A percentile compares a stretch with the other conserved stretches of the same genome.
Evolutionary conservation across 1,140 invertebrate species (phyloP).

Genomic region (Lordiphosa clarofinis): DNA sequence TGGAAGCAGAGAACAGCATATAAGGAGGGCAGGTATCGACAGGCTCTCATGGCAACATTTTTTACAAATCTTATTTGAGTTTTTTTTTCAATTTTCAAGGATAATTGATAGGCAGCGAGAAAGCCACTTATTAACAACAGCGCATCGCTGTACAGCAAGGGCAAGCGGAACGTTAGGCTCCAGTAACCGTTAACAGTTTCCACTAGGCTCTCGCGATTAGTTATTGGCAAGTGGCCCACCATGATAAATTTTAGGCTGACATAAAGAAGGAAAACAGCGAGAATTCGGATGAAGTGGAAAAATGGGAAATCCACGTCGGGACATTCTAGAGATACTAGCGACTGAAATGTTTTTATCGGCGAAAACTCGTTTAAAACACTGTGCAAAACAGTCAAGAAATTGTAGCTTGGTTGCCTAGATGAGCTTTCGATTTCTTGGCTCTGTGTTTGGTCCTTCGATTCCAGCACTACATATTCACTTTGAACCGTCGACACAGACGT

Average conservation of each 20-base stretch:
- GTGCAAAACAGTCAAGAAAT: constrained; percentile 4
- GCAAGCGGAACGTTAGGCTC: constrained; percentile 82
- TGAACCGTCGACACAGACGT: neutral
- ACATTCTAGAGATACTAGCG: constrained; percentile 26
- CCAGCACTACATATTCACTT: neutral
- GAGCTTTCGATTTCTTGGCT: neutral
- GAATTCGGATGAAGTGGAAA: constrained; percentile 83
- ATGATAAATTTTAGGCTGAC: constrained; percentile 84
- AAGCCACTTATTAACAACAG: constrained; percentile 85
- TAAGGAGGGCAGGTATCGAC: constrained; percentile 85
- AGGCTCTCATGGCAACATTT: constrained; percentile 82
- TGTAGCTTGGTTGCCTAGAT: neutral
- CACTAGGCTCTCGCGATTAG: constrained; percentile 83
- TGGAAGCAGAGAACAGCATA: constrained; percentile 85
- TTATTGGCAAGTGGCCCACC: constrained; percentile 82
- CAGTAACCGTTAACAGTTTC: constrained; percentile 83
- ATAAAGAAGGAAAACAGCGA: constrained; percentile 83
- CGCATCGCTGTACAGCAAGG: constrained; percentile 84
- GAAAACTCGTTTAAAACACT: constrained; percentile 81
- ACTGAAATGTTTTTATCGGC: constrained; percentile 78
- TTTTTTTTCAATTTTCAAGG: constrained; percentile 80
- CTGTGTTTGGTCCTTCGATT: neutral
- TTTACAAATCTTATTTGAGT: constrained; percentile 82
- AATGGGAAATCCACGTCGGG: constrained; percentile 46
- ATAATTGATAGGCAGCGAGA: constrained; percentile 83